A percentile compares a stretch with the other conserved stretches of the same genome.
These are phyloP conservation scores for Cryptophagus acutangulus DNA, from an alignment of 2,888 invertebrate species.

Conservation along the genomic window DNA sequence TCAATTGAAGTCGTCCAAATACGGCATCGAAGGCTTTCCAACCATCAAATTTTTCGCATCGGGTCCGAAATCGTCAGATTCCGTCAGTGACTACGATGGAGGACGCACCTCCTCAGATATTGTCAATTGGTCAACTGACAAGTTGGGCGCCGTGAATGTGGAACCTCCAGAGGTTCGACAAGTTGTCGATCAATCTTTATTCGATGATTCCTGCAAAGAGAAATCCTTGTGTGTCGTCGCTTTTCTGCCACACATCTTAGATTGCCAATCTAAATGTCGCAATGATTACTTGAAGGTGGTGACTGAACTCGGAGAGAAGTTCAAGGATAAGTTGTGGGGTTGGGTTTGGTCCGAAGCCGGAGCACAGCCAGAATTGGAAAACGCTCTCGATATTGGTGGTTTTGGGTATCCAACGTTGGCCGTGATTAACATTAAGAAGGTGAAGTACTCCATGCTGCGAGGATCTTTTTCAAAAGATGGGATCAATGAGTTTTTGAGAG, in stretches of 20 bases:
- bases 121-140: slow-evolving; percentile 83
- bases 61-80: slow-evolving; percentile 64
- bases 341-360: slow-evolving; percentile 97
- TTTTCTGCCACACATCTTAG: slow-evolving; percentile 90
- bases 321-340: slow-evolving; percentile 93
- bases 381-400: slow-evolving; percentile 88
- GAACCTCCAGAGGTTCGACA: slow-evolving; percentile 80
- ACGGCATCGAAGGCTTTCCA: slow-evolving; percentile 89
- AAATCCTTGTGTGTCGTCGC: slow-evolving; percentile 89
- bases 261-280: slow-evolving; percentile 90
- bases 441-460: slow-evolving; percentile 89
- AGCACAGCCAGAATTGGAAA: slow-evolving; percentile 77
- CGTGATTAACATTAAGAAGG: slow-evolving; percentile 92
- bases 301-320: slow-evolving; percentile 76
- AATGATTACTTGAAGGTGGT: slow-evolving; percentile 77
- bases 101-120: slow-evolving; percentile 88
- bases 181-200: slow-evolving; percentile 54
- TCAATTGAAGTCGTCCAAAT: slow-evolving; percentile 73
- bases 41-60: slow-evolving; percentile 90
- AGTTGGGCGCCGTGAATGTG: slow-evolving; percentile 77
- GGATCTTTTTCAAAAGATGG: slow-evolving; percentile 94
- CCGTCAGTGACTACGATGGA: slow-evolving; percentile 83
- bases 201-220: slow-evolving; percentile 75
- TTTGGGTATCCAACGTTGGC: slow-evolving; percentile 99
- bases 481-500: slow-evolving; percentile 90